Evolutionary conservation across 2,888 invertebrate species (phyloP).

Genomic region (Dexiosoma caninum): DNA sequence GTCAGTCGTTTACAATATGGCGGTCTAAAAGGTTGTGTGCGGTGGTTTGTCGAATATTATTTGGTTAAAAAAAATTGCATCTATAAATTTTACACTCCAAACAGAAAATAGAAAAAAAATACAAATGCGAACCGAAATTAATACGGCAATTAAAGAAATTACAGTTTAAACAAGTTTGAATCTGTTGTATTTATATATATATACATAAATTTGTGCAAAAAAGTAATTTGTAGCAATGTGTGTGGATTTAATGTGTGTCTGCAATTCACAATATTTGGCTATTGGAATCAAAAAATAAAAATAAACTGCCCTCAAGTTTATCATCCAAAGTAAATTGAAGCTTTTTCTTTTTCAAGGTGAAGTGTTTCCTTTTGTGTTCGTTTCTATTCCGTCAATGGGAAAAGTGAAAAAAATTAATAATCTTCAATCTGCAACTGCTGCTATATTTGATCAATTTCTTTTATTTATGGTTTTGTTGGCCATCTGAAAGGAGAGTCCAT

Average conservation of each 20-base stretch:
- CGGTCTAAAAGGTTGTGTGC: conserved; percentile 41
- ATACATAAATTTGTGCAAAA: neutral
- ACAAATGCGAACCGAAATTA: neutral
- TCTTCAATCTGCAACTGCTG: neutral
- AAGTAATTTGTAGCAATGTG: neutral
- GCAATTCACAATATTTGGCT: neutral
- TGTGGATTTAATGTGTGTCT: neutral
- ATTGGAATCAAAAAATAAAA: conserved; percentile 14
- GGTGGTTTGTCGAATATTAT: neutral
- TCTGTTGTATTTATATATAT: neutral
- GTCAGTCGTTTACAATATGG: conserved; percentile 65
- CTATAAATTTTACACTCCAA: conserved; percentile 15
- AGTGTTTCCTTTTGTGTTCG: neutral
- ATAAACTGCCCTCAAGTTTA: conserved; percentile 18
- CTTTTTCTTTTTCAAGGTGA: conserved; percentile 44
- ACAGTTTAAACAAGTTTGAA: neutral
- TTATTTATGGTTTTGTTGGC: neutral
- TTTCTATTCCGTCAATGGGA: neutral
- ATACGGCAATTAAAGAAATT: neutral
- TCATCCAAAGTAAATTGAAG: neutral
- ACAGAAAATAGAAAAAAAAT: neutral
- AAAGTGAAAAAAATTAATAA: neutral
- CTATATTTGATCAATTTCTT: neutral
- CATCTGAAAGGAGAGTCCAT: conserved; percentile 20
- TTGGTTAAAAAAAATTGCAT: neutral